These are phyloP conservation scores for Vanessa atalanta DNA, from an alignment of 1,140 invertebrate genomes.

Conservation along the genomic window DNA sequence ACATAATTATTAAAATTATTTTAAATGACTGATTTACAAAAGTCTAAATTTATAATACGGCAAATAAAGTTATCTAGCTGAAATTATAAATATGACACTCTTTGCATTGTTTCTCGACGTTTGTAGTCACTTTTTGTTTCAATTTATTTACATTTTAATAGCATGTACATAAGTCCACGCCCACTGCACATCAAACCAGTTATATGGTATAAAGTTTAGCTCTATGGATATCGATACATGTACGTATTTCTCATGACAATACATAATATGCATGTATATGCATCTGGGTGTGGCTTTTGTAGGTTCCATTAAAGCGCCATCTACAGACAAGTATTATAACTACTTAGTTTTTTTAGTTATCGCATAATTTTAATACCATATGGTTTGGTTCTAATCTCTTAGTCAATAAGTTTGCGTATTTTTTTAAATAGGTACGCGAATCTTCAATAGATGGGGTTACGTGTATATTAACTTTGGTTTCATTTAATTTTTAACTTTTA, in stretches of 20 bases:
- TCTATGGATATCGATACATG: constrained; percentile 1
- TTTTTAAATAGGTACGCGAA: no score
- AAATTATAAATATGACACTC: no score
- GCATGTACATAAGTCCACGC: neutral
- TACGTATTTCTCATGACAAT: neutral
- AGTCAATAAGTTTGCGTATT: neutral
- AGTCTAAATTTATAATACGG: neutral
- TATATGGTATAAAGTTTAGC: neutral
- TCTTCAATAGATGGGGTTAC: neutral
- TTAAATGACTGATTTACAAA: neutral
- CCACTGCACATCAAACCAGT: constrained; percentile 2
- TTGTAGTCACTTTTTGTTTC: neutral
- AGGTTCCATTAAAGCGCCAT: constrained; percentile 16
- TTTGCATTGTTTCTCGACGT: neutral
- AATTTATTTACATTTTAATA: neutral
- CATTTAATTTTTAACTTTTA: no score
- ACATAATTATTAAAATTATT: no score
- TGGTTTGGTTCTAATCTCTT: neutral
- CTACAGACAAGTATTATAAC: neutral
- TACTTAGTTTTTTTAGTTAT: neutral
- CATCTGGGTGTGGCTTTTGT: constrained; percentile 16
- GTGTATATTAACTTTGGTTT: neutral
- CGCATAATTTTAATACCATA: neutral
- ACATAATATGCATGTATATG: constrained; percentile 6
- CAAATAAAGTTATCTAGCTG: neutral